Evolutionary conservation across 2,888 invertebrate genomes (phyloP).

Genomic region (Yponomeuta evonymella): DNA sequence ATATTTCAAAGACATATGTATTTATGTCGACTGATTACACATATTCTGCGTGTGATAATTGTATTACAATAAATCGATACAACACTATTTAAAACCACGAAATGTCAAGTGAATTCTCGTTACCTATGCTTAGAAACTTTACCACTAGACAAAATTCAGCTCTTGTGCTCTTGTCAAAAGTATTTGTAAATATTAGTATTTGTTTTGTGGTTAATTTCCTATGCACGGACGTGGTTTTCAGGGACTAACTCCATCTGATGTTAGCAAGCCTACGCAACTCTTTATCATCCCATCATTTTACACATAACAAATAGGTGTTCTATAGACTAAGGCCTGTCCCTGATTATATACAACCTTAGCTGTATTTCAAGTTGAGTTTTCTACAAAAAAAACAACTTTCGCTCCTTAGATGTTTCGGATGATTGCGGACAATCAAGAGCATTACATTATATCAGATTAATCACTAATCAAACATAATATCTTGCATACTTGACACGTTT

Average conservation of each 20-base stretch:
- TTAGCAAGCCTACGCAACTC: not conserved
- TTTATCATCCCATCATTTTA: not conserved
- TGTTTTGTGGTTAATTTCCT: not conserved
- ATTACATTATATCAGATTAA: conserved; percentile 71
- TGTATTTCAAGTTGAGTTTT: not conserved
- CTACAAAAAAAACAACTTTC: conserved; percentile 38
- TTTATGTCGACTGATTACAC: not conserved
- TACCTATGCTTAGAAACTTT: not conserved
- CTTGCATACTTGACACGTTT: conserved; percentile 61
- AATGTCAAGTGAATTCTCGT: not conserved
- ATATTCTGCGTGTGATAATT: not conserved
- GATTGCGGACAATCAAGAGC: conserved; percentile 47
- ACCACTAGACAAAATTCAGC: not conserved
- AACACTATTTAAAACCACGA: not conserved
- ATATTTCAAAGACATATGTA: conserved; percentile 18
- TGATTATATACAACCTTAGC: not conserved
- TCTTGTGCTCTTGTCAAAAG: not conserved
- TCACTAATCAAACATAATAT: conserved; percentile 67
- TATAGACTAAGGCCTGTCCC: not conserved
- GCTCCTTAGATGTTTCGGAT: conserved; percentile 43
- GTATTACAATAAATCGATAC: not conserved
- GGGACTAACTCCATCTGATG: not conserved
- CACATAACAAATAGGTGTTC: not conserved
- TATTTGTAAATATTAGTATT: not conserved
- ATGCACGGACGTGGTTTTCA: not conserved